A percentile compares a stretch with the other conserved stretches of the same genome.
phyloP scores from a whole-genome alignment of 1,140 invertebrate genomes.

The Argopecten irradians region DNA sequence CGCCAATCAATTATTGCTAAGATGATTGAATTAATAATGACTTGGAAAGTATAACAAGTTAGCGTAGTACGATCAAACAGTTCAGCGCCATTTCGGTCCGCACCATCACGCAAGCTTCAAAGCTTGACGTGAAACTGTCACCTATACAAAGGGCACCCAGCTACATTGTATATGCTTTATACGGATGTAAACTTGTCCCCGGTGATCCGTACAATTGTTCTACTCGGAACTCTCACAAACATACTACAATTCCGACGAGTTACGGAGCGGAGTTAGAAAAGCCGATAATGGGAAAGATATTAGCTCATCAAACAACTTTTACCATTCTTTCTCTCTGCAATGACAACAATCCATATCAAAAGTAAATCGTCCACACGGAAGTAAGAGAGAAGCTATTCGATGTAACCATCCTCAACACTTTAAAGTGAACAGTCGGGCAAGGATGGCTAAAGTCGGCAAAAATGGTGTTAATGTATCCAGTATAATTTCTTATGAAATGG shows the following conservation, averaged over 20 bases:
- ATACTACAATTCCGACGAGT: neutral
- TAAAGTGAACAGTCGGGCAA: no score
- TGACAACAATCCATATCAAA: no score
- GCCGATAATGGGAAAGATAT: neutral
- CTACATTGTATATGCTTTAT: neutral
- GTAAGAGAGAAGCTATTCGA: no score
- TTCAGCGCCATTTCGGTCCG: neutral
- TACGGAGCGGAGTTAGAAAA: neutral
- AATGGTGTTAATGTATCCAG: no score
- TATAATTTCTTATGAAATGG: no score
- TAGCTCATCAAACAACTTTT: neutral
- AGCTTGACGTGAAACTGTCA: neutral
- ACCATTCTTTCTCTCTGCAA: neutral
- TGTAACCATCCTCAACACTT: no score
- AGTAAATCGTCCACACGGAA: no score
- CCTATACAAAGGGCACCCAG: neutral
- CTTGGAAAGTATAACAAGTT: neutral
- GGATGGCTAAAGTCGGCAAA: no score
- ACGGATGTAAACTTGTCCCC: neutral
- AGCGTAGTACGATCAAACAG: neutral
- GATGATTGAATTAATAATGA: neutral
- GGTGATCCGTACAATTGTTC: neutral
- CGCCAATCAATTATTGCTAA: neutral
- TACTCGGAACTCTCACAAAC: neutral
- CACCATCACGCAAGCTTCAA: conserved; percentile 7